phyloP scores from a whole-genome alignment of 1,140 invertebrate species.

The Nasonia vitripennis region DNA sequence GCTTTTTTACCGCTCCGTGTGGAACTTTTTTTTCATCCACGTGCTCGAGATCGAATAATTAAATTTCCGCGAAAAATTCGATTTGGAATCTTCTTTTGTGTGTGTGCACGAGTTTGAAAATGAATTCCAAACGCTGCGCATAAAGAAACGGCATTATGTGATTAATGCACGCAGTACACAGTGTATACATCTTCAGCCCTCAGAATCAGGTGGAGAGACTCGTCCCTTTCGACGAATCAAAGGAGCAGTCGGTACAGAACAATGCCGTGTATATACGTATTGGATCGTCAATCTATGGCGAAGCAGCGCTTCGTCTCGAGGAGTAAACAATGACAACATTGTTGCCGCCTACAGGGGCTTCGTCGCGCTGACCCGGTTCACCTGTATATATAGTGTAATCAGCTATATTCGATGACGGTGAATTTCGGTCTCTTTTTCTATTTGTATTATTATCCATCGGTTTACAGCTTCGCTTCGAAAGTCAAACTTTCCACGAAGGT shows the following conservation, averaged over 20 bases:
- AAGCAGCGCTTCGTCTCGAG: neutral
- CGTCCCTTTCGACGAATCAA: neutral
- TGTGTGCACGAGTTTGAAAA: no score
- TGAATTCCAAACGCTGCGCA: no score
- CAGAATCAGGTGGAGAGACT: no score
- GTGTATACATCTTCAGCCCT: no score
- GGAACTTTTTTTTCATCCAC: neutral
- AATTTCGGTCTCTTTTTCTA: no score
- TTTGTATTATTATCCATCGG: no score
- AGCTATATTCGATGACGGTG: no score
- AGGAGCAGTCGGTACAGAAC: neutral
- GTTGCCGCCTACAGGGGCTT: neutral
- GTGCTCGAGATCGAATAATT: neutral
- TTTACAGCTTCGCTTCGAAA: neutral
- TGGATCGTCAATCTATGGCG: neutral
- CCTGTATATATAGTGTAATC: neutral
- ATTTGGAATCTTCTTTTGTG: no score
- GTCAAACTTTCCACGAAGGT: neutral
- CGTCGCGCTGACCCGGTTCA: neutral
- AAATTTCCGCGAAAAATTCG: neutral
- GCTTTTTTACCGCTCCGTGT: neutral
- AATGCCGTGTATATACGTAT: neutral
- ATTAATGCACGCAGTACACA: no score
- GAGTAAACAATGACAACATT: constrained; percentile 34
- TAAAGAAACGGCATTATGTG: no score